A percentile compares a stretch with the other conserved stretches of the same genome.
Conservation (phyloP, 2,888 invertebrate genomes). For the Unio delphinus region DNA sequence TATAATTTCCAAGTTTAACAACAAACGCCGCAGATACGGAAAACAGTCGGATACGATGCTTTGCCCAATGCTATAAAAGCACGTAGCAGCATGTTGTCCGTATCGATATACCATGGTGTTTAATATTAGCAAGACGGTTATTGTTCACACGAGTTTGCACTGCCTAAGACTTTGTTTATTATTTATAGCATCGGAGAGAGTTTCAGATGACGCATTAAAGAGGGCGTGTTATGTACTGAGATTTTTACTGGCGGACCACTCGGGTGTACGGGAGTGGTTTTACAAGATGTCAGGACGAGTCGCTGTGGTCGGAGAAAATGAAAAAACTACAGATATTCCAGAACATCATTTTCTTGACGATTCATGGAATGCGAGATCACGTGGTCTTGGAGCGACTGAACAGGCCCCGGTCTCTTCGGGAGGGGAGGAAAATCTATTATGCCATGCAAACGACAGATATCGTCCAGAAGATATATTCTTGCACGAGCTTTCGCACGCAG, state of each 20-base stretch:
- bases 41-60: too few relatives aligned
- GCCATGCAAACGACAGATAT: slow-evolving; percentile 27
- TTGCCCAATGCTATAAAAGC: too few relatives aligned
- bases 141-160: too few relatives aligned
- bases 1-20: too few relatives aligned
- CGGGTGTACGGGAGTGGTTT: slow-evolving; percentile 43
- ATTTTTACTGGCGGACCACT: slow-evolving; percentile 56
- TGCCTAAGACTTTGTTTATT: too few relatives aligned
- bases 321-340: slow-evolving; percentile 45
- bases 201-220: slow-evolving; percentile 50
- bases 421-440: slow-evolving; percentile 55
- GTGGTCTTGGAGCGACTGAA: slow-evolving; percentile 52
- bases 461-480: slow-evolving; percentile 42
- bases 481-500: slow-evolving; percentile 48
- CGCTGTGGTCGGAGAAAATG: slow-evolving; percentile 43
- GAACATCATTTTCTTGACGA: slow-evolving; percentile 45
- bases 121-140: too few relatives aligned
- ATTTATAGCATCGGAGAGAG: slow-evolving; percentile 5
- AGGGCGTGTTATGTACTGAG: slow-evolving; percentile 59
- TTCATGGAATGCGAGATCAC: slow-evolving; percentile 33
- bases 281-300: slow-evolving; percentile 53
- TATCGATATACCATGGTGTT: too few relatives aligned
- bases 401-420: slow-evolving; percentile 45
- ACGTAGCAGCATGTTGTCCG: too few relatives aligned
- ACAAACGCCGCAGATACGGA: too few relatives aligned